These are phyloP conservation scores for Timema cristinae DNA, from an alignment of 2,888 invertebrate genomes.

Conservation along the genomic window DNA sequence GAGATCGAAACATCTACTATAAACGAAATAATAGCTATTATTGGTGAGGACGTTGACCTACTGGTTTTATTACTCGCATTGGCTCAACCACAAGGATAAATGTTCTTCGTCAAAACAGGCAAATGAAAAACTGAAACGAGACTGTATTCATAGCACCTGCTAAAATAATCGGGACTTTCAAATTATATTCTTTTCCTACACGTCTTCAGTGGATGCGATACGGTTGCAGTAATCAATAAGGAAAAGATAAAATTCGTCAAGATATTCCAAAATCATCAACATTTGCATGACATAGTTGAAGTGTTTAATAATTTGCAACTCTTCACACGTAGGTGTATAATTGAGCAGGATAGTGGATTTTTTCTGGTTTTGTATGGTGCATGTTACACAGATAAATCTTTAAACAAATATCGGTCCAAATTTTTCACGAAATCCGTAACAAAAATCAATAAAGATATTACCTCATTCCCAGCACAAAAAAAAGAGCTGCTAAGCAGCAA, in stretches of 20 bases:
- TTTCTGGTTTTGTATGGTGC: background rate
- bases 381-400: background rate
- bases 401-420: background rate
- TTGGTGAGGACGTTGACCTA: background rate
- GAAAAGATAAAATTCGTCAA: background rate
- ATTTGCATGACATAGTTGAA: background rate
- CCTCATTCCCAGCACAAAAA: background rate
- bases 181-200: background rate
- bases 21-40: no score
- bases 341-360: background rate
- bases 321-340: background rate
- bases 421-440: background rate
- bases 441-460: background rate
- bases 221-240: background rate
- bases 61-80: background rate
- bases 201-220: background rate
- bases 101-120: background rate
- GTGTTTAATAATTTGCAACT: background rate
- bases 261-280: background rate
- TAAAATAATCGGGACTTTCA: background rate
- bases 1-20: no score
- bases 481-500: background rate
- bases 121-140: background rate
- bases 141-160: background rate
- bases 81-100: background rate